Percentiles rank a stretch among this genome's conserved stretches.
Evolutionary conservation across 2,797 vertebrate species (phyloP).

Genomic region (Chlorospingus semifuscus): DNA sequence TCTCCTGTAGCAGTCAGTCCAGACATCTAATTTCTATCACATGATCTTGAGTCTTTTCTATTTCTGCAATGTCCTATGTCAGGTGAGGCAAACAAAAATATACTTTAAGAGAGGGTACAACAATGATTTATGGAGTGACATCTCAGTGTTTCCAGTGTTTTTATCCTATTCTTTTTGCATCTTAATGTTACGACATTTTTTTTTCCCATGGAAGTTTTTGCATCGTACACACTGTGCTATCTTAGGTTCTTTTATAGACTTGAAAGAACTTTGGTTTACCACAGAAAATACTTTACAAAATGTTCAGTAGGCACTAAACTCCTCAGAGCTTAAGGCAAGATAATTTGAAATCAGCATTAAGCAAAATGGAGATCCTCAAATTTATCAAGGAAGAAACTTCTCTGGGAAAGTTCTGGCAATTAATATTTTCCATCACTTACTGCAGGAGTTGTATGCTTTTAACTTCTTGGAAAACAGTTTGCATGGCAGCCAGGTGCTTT

Average conservation of each 20-base stretch:
- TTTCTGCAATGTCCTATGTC: neutral
- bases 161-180: neutral
- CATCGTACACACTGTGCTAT: neutral
- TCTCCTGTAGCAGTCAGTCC: neutral
- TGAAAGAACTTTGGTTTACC: neutral
- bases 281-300: neutral
- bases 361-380: slow-evolving; percentile 27
- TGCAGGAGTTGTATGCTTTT: neutral
- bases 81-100: neutral
- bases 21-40: neutral
- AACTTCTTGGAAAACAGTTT: slow-evolving; percentile 27
- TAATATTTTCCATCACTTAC: slow-evolving; percentile 30
- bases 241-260: neutral
- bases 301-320: neutral
- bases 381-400: slow-evolving; percentile 7
- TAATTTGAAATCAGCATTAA: slow-evolving; percentile 10
- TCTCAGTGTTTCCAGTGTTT: neutral
- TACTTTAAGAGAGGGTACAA: neutral
- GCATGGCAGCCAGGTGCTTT: slow-evolving; percentile 2
- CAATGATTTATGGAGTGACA: neutral
- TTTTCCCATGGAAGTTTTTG: neutral
- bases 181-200: neutral
- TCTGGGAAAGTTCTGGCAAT: slow-evolving; percentile 31
- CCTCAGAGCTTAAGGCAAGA: slow-evolving; percentile 4
- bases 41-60: neutral